Evolutionary conservation across 2,113 vertebrate genomes (phyloP), one percentile per base, ranked within the genome.

Genomic region (Strix aluco): DNA sequence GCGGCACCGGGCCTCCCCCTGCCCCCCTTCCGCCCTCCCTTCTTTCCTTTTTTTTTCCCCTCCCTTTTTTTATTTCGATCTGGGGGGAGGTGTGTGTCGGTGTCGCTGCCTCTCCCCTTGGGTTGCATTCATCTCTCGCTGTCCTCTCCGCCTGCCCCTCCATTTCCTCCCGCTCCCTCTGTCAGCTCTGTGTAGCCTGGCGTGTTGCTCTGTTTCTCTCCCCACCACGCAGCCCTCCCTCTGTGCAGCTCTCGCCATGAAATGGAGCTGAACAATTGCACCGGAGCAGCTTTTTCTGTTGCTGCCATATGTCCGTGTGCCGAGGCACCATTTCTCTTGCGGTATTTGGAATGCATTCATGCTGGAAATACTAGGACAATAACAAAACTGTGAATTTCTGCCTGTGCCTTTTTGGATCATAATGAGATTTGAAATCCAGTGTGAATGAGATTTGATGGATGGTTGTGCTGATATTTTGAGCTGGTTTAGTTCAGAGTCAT

Each of bases 231-330:
- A 88, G 92, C 91, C 80, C 86, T 89, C 91, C 96, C 84, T 29
- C 95, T 62, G 88, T 58, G 97, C 96, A 36, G 92, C 86, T 88
- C 96, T n/a, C 89, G 19, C 67, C 94, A 44, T 49, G 72, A 94
- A 92, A 96, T 52, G 81, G 96, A 97, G 94, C 93, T 90, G 79
- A 94, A 90, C 94, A 92, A 92, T 81, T 70, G 91, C 91, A 77
- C 88, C 40, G 30, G 88, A 96, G 96, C 86, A 81, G 90, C 63
- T 59, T 46, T 81, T 65, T 6, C 87, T 78, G 54, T 21, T 34
- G 1, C 80, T 63, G 75, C 92, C 88, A 15, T 90, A 84, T 73
- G 93, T 72, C 86, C 17, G 6, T 84, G 88, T 9, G 86, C 88
- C 40, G 44, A 94, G 78, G 49, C 86, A 87, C 93, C 90, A 20